Percentiles rank a stretch among this genome's conserved stretches.
Conservation (phyloP, 2,113 vertebrate species). For the Burhinus oedicnemus region DNA sequence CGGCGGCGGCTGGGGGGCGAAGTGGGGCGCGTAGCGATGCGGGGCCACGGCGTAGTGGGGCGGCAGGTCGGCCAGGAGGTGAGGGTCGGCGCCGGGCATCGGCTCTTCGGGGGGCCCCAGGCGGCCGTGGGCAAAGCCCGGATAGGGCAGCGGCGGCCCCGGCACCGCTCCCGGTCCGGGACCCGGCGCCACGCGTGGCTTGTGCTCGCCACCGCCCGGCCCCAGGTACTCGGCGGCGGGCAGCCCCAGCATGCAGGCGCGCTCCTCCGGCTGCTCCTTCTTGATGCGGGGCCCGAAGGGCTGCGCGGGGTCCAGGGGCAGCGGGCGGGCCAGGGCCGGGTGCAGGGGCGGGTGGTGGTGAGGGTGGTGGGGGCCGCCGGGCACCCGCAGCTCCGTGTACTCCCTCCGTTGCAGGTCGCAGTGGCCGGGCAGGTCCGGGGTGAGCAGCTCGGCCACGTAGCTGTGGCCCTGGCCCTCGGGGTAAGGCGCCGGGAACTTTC, state of each 20-base stretch:
- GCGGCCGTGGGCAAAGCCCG: constrained; percentile 66
- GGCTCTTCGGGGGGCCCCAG: constrained; percentile 57
- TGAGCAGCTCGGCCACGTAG: constrained; percentile 89
- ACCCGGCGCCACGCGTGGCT: constrained; percentile 55
- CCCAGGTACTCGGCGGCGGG: constrained; percentile 72
- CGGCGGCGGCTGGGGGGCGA: constrained; percentile 63
- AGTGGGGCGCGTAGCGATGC: constrained; percentile 75
- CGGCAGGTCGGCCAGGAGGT: constrained; percentile 68
- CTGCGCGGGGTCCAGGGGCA: constrained; percentile 47
- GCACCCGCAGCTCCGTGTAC: constrained; percentile 82
- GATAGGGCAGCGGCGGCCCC: constrained; percentile 54
- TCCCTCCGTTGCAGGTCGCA: constrained; percentile 72
- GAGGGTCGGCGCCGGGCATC: constrained; percentile 66
- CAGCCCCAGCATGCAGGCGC: constrained; percentile 83
- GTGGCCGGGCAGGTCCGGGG: constrained; percentile 68
- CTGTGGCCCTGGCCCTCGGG: constrained; percentile 76
- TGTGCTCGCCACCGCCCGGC: constrained; percentile 70
- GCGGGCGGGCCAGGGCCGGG: constrained; percentile 8
- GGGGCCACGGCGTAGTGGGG: constrained; percentile 70
- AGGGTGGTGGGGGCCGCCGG: constrained; percentile 47
- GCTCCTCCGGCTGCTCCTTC: constrained; percentile 79
- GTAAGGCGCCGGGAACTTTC: constrained; percentile 63
- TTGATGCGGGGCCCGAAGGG: constrained; percentile 84
- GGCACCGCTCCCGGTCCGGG: constrained; percentile 6
- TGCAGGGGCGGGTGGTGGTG: constrained; percentile 48